Percentiles rank a stretch among this genome's conserved stretches.
These are phyloP conservation scores for Murina feae DNA, from an alignment of 2,113 vertebrate genomes.

Conservation along the genomic window DNA sequence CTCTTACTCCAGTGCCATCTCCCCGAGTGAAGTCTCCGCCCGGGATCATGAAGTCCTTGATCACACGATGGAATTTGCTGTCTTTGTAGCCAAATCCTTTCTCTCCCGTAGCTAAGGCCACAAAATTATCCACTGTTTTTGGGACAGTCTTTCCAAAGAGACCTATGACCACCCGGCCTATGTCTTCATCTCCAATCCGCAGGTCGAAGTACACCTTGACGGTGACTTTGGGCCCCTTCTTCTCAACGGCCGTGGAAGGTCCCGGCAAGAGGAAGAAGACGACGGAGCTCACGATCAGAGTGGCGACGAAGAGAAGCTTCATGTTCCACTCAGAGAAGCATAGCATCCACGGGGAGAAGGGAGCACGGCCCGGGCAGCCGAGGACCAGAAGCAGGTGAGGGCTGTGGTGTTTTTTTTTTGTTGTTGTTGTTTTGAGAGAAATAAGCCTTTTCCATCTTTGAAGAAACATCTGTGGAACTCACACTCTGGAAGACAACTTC, in stretches of 20 bases:
- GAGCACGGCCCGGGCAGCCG: too few relatives aligned
- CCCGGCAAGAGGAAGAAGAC: conserved; percentile 84
- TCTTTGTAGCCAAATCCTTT: conserved; percentile 97
- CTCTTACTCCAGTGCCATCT: conserved; percentile 93
- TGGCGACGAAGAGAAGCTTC: conserved; percentile 90
- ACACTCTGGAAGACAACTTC: background rate
- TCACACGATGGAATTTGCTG: conserved; percentile 97
- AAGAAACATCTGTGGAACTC: background rate
- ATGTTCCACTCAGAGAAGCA: conserved; percentile 86
- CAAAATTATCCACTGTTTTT: conserved; percentile 95
- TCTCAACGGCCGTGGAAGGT: conserved; percentile 89
- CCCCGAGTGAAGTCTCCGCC: conserved; percentile 98
- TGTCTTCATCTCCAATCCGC: conserved; percentile 90
- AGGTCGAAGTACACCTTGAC: conserved; percentile 94
- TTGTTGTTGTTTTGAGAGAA: background rate
- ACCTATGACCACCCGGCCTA: conserved; percentile 90
- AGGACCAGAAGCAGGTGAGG: too few relatives aligned
- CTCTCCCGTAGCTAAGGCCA: conserved; percentile 93
- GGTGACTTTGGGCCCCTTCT: conserved; percentile 95
- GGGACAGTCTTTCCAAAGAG: conserved; percentile 96
- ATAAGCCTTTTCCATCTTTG: conserved; percentile 17
- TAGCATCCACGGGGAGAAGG: conserved; percentile 81
- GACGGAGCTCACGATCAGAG: conserved; percentile 86
- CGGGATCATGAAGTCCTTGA: conserved; percentile 99
- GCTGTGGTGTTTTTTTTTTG: too few relatives aligned